Conservation (phyloP, 1,140 invertebrate genomes). For the Teleogryllus occipitalis region DNA sequence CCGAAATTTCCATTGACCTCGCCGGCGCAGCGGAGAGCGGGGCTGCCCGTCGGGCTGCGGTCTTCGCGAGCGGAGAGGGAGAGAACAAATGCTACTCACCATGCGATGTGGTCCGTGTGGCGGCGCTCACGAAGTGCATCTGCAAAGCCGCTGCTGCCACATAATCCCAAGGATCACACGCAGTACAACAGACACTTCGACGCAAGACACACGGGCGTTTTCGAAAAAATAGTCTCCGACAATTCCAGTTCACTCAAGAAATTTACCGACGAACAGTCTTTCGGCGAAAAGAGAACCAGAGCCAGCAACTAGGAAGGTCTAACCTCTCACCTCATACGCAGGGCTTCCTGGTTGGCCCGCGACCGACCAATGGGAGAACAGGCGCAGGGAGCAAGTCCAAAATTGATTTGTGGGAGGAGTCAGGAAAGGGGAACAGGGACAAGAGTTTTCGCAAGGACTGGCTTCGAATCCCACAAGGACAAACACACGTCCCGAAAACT, state of each 20-base stretch:
- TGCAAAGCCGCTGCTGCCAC: not conserved
- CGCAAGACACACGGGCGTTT: not conserved
- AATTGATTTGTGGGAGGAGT: constrained; percentile 4
- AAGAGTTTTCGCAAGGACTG: not conserved
- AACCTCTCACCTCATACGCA: not conserved
- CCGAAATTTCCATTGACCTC: not conserved
- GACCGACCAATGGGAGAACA: not conserved
- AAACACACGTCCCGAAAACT: not conserved
- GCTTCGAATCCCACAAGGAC: not conserved
- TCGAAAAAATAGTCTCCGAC: not conserved
- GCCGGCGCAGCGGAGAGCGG: not conserved
- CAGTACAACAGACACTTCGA: not conserved
- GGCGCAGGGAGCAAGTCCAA: not conserved
- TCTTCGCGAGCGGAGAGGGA: not conserved
- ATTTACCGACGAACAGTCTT: not conserved
- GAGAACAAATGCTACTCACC: not conserved
- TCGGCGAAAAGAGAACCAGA: not conserved
- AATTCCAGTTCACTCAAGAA: not conserved
- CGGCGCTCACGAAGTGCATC: too few species aligned
- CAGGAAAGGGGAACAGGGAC: not conserved
- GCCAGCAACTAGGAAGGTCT: not conserved
- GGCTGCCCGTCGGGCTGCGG: not conserved
- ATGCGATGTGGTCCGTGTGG: not conserved
- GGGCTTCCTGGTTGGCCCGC: not conserved
- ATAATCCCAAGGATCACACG: not conserved